Conservation (phyloP, 2,113 vertebrate genomes). For the Chamaetylas fuelleborni region DNA sequence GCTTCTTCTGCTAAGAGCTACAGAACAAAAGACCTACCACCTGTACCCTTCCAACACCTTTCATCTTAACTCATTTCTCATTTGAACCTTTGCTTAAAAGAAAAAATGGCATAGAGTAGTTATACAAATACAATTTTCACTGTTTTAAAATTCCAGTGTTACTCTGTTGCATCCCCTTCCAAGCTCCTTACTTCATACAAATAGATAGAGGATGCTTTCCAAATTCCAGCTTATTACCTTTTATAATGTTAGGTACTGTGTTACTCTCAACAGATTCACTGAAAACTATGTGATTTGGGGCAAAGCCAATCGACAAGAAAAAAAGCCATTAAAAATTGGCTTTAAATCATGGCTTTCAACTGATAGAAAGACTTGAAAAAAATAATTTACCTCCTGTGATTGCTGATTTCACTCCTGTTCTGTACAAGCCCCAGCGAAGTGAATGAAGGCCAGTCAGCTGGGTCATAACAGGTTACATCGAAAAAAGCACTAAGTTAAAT, state of each 20-base stretch:
- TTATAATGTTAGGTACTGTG: slow-evolving; percentile 47
- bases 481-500: neutral
- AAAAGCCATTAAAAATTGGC: slow-evolving; percentile 41
- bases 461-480: neutral
- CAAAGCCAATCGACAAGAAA: slow-evolving; percentile 20
- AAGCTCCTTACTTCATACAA: slow-evolving; percentile 44
- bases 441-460: neutral
- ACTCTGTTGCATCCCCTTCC: neutral
- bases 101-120: neutral
- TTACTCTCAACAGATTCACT: slow-evolving; percentile 61
- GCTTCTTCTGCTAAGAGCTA: neutral
- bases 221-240: slow-evolving; percentile 54
- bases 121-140: neutral
- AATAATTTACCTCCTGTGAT: neutral
- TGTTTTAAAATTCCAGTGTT: neutral
- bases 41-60: neutral
- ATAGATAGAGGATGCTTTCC: neutral
- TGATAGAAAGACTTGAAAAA: neutral
- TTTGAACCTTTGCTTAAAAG: neutral
- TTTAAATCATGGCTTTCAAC: slow-evolving; percentile 41
- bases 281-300: slow-evolving; percentile 43
- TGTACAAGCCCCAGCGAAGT: neutral
- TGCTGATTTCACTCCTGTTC: neutral
- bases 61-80: neutral
- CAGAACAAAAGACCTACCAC: neutral